A percentile compares a stretch with the other conserved stretches of the same genome.
phyloP scores from a whole-genome alignment of 2,113 vertebrate genomes.

The Nibea coibor region DNA sequence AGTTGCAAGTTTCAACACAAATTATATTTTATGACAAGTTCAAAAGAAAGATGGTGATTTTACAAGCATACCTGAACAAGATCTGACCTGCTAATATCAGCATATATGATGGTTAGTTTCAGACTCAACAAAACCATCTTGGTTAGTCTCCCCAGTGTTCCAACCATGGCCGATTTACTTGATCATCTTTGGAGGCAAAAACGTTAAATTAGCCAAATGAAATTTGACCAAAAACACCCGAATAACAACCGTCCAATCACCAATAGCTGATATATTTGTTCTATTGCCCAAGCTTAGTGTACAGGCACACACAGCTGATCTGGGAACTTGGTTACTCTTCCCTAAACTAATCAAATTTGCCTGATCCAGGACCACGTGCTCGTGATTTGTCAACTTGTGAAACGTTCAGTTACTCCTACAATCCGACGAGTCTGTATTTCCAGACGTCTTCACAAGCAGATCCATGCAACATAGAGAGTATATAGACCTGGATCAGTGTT shows the following conservation, averaged over 20 bases:
- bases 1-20: background rate
- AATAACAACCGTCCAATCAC: too few species aligned
- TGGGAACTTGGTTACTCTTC: background rate
- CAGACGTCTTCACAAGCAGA: background rate
- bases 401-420: background rate
- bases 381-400: background rate
- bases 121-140: too few species aligned
- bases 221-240: too few species aligned
- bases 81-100: too few species aligned
- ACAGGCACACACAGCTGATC: too few species aligned
- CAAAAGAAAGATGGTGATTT: background rate
- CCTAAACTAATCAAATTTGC: background rate
- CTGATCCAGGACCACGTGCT: background rate
- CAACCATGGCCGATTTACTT: too few species aligned
- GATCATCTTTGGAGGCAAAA: too few species aligned
- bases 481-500: background rate
- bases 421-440: background rate
- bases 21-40: background rate
- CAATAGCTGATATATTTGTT: too few species aligned
- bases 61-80: background rate
- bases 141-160: too few species aligned
- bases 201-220: too few species aligned
- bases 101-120: too few species aligned
- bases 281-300: too few species aligned
- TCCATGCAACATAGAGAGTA: background rate